phyloP scores from a whole-genome alignment of 2,888 invertebrate species.

The Plemyria rubiginata region DNA sequence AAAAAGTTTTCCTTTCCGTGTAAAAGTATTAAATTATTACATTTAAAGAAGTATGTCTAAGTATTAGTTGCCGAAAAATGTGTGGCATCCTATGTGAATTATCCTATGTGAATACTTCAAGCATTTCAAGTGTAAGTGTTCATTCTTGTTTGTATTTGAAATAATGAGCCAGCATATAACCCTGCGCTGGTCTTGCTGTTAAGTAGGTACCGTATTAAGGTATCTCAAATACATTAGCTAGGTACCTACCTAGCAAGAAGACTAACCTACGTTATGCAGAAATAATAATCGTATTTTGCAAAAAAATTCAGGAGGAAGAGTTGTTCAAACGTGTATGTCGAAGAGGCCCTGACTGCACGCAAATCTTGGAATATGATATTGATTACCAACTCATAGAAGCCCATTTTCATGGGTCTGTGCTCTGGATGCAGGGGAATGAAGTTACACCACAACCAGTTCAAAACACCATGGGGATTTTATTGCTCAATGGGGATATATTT shows the following conservation, averaged over 20 bases:
- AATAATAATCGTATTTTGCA: too few relatives aligned
- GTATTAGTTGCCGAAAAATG: constrained; percentile 15
- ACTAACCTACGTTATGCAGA: too few relatives aligned
- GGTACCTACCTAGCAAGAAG: too few relatives aligned
- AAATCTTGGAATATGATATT: constrained; percentile 28
- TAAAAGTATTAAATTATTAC: too few relatives aligned
- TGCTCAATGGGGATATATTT: constrained; percentile 97
- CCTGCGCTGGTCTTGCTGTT: too few relatives aligned
- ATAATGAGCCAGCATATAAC: too few relatives aligned
- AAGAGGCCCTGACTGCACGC: constrained; percentile 84
- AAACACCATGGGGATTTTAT: constrained; percentile 85
- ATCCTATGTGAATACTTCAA: constrained; percentile 40
- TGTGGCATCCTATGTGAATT: constrained; percentile 81
- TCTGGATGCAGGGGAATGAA: constrained; percentile 93
- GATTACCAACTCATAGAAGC: neutral
- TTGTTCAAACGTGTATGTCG: constrained; percentile 72
- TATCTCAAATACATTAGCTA: too few relatives aligned
- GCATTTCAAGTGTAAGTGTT: constrained; percentile 7
- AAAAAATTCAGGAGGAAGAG: constrained; percentile 60
- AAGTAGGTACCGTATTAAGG: too few relatives aligned
- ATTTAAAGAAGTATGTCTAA: too few relatives aligned
- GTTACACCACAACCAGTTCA: constrained; percentile 89
- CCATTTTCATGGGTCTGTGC: constrained; percentile 84
- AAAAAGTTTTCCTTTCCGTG: too few relatives aligned
- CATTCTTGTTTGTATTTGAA: too few relatives aligned